Evolutionary conservation across 2,888 invertebrate genomes (phyloP).

Genomic region (Alsophila aescularia): DNA sequence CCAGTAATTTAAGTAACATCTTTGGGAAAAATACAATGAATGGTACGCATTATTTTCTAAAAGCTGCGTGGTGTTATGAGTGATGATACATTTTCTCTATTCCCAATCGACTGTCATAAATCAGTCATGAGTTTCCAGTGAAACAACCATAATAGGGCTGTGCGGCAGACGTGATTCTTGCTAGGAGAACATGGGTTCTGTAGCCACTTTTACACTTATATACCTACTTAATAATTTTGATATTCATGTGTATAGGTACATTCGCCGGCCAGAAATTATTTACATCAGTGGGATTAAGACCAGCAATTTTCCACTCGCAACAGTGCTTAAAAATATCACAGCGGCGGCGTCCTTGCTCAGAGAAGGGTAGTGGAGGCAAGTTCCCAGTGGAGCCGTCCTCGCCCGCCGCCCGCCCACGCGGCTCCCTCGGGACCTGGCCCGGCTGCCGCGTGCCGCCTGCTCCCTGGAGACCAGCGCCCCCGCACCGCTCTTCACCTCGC

Average conservation of each 20-base stretch:
- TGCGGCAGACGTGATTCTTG: slow-evolving; percentile 41
- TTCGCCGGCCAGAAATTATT: neutral
- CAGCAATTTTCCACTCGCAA: slow-evolving; percentile 50
- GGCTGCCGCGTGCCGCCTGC: slow-evolving; percentile 76
- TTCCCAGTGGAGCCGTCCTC: slow-evolving; percentile 77
- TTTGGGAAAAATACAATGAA: no score
- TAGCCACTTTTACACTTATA: neutral
- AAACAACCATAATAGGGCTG: slow-evolving; percentile 59
- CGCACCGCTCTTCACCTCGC: slow-evolving; percentile 38
- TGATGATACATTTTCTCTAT: slow-evolving; percentile 49
- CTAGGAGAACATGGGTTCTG: neutral
- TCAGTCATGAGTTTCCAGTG: slow-evolving; percentile 75
- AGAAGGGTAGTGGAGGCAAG: slow-evolving; percentile 60
- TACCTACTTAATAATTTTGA: neutral
- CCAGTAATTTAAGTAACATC: no score
- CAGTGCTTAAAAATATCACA: slow-evolving; percentile 77
- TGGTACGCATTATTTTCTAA: slow-evolving; percentile 30
- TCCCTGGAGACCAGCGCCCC: slow-evolving; percentile 64
- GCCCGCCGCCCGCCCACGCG: slow-evolving; percentile 79
- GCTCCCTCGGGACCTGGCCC: slow-evolving; percentile 76
- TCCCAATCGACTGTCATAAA: slow-evolving; percentile 74
- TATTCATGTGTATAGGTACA: no score
- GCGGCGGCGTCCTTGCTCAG: slow-evolving; percentile 54
- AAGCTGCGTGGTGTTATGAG: slow-evolving; percentile 35
- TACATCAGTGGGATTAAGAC: slow-evolving; percentile 21